Base-by-base conservation (phyloP, 2,888 invertebrate species). In the Lysandra coridon region DNA sequence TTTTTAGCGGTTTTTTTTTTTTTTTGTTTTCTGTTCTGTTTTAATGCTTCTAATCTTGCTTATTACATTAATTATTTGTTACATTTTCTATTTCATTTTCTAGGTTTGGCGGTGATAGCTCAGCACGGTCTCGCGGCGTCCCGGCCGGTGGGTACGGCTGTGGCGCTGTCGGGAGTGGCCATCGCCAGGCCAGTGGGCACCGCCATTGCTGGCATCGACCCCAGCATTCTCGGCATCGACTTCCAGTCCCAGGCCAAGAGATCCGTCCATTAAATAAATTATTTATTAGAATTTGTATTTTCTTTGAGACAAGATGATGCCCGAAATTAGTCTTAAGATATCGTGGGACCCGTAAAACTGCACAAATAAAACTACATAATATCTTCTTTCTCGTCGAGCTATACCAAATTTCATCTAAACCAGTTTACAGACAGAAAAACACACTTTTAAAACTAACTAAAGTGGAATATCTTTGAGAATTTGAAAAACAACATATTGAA, bases 111-210 rank as follows among this genome's bases (percentile, higher is more conserved):
- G 10, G 95, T 96, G 60, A 92, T 96, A 4, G 96, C 96, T 0
- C 95, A 95, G 78, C 96, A 96, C 5, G 97, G 97, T 1, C 92
- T 97, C 4, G 97, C 97, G 37, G 96, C 96, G 0, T 96, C 97
- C 6, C 96, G 96, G 82, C 97, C 97, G 0, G 90, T 96, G 74
- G 97, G 95, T 0, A 96, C 97, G 0, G 97, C 97, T 0, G 95
- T 97, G 0, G 97, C 97, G 0, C 95, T 95, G 0, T 95, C 96
- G 73, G 97, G 97, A 0, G 88, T 97, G 10, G 97, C 97, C 0
- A 92, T 97, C 4, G 96, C 97, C 0, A 93, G 96, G 4, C 97
- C 97, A 0, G 94, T 97, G 0, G 97, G 96, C 37, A 97, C 97
- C 0, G 97, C 97, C 6, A 96, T 97, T 60, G 97, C 97, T 1